Evolutionary conservation across 2,888 invertebrate genomes (phyloP).

Genomic region (Melipona bicolor): DNA sequence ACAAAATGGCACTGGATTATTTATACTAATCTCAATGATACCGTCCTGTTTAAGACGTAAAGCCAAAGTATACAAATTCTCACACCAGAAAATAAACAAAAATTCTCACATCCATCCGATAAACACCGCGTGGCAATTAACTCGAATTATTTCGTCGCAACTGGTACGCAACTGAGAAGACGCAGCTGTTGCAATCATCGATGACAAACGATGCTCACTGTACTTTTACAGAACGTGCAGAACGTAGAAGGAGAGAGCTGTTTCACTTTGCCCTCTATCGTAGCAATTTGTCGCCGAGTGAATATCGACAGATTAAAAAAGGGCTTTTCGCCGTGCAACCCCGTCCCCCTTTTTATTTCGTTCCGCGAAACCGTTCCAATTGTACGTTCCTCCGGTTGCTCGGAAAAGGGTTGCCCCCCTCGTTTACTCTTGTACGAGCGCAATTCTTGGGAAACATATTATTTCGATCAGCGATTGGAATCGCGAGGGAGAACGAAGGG

Average conservation of each 20-base stretch:
- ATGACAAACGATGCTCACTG: constrained; percentile 47
- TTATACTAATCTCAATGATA: no score
- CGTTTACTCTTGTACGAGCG: not conserved
- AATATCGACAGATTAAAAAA: constrained; percentile 68
- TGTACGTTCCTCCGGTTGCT: constrained; percentile 4
- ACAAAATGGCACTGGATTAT: no score
- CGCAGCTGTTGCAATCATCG: constrained; percentile 64
- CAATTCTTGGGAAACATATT: constrained; percentile 14
- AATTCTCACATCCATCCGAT: no score
- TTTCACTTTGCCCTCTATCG: constrained; percentile 28
- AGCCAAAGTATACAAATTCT: no score
- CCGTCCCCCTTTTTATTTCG: constrained; percentile 1
- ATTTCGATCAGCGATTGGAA: not conserved
- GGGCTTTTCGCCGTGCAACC: constrained; percentile 4
- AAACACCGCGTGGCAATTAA: no score
- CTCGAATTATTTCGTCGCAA: no score
- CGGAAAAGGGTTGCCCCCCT: not conserved
- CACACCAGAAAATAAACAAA: no score
- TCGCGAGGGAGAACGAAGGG: no score
- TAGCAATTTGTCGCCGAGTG: constrained; percentile 65
- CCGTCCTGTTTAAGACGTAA: no score
- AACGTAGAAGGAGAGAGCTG: not conserved
- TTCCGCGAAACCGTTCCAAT: constrained; percentile 14
- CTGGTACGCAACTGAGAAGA: not conserved
- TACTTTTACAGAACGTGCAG: not conserved